Percentiles rank a stretch among this genome's conserved stretches.
These are phyloP conservation scores for Drosophila ananassae DNA, from an alignment of 1,140 invertebrate genomes.

Conservation along the genomic window DNA sequence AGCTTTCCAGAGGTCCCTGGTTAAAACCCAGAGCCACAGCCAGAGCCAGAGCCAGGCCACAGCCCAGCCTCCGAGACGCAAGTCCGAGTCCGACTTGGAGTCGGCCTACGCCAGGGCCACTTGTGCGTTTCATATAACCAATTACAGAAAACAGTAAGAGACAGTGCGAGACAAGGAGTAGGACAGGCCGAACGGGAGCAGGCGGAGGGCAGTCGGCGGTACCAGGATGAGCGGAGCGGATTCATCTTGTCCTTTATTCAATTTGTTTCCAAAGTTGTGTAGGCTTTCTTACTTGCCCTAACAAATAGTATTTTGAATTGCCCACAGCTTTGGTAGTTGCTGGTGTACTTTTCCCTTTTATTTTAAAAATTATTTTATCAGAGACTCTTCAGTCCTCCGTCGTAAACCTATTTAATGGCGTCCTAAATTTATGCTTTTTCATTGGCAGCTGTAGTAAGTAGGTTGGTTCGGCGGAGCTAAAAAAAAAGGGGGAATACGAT, in stretches of 20 bases:
- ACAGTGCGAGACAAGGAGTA: conserved; percentile 32
- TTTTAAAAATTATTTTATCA: too few species aligned
- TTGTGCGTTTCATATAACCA: conserved; percentile 77
- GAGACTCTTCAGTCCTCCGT: background rate
- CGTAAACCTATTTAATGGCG: background rate
- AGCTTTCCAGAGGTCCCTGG: conserved; percentile 28
- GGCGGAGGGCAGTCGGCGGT: background rate
- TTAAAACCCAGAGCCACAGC: background rate
- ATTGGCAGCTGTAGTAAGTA: conserved; percentile 56
- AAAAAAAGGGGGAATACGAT: conserved; percentile 31
- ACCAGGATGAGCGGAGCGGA: conserved; percentile 10
- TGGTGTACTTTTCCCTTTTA: background rate
- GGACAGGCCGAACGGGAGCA: conserved; percentile 15
- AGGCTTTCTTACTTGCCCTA: conserved; percentile 23
- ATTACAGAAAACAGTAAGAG: conserved; percentile 64
- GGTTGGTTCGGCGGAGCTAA: conserved; percentile 8
- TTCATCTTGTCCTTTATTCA: conserved; percentile 62
- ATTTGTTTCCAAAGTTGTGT: conserved; percentile 57
- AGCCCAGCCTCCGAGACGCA: conserved; percentile 10
- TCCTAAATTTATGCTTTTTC: conserved; percentile 66
- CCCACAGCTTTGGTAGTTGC: background rate
- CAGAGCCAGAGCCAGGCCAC: background rate
- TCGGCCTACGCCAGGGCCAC: conserved; percentile 55
- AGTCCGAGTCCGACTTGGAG: conserved; percentile 17
- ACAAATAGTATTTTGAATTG: background rate